Percentiles rank a stretch among this genome's conserved stretches.
phyloP scores from a whole-genome alignment of 2,113 vertebrate genomes.

The Gnathonemus longibarbis region DNA sequence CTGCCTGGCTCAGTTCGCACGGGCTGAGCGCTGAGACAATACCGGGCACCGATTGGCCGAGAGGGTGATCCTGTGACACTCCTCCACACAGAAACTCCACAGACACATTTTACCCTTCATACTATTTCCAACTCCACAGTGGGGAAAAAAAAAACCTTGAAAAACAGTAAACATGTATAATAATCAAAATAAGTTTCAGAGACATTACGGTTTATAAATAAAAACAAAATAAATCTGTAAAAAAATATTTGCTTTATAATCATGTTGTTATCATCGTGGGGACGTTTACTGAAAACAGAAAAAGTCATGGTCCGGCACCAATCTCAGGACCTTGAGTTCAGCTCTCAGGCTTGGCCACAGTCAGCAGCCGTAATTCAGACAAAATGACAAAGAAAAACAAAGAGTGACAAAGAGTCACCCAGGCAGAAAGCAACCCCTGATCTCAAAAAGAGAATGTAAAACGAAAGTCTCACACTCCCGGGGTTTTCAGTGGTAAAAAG shows the following conservation, averaged over 20 bases:
- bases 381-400: background rate
- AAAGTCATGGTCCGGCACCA: background rate
- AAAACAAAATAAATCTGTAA: background rate
- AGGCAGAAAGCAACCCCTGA: background rate
- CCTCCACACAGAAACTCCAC: background rate
- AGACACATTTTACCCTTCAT: background rate
- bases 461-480: background rate
- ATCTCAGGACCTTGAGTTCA: background rate
- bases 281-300: background rate
- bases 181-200: background rate
- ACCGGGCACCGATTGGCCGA: background rate
- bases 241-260: background rate
- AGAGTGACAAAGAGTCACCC: background rate
- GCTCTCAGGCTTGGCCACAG: background rate
- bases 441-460: background rate
- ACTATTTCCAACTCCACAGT: background rate
- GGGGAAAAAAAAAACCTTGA: background rate
- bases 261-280: background rate
- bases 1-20: background rate
- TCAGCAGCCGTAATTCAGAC: background rate
- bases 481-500: background rate
- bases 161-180: background rate
- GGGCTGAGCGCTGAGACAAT: background rate
- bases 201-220: background rate
- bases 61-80: background rate